Conservation (phyloP, 2,113 vertebrate species). For the Pelusios castaneus region DNA sequence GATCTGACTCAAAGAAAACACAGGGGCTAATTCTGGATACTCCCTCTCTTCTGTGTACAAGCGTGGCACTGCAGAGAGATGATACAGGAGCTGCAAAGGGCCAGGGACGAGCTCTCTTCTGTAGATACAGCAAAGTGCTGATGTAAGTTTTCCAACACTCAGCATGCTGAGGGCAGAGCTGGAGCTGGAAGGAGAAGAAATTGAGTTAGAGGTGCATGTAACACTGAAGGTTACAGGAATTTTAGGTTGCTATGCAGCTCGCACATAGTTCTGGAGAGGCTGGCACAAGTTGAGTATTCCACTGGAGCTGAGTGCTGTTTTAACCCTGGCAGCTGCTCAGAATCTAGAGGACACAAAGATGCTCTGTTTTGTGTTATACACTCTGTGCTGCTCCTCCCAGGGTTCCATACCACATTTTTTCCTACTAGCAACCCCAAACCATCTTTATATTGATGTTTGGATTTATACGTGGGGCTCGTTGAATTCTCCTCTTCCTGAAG, state of each 20-base stretch:
- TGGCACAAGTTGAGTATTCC: neutral
- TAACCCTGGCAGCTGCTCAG: neutral
- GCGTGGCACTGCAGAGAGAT: accelerated
- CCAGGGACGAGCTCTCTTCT: neutral
- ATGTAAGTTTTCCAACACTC: too few relatives aligned
- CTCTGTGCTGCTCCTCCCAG: too few relatives aligned
- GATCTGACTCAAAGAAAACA: neutral
- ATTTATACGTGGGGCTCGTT: neutral
- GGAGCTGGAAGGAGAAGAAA: too few relatives aligned
- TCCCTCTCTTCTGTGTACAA: neutral
- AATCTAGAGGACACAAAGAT: neutral
- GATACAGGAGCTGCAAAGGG: neutral
- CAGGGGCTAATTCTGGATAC: neutral
- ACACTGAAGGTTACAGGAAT: neutral
- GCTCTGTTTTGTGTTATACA: too few relatives aligned
- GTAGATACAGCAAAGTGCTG: neutral
- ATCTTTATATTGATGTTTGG: neutral
- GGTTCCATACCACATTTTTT: neutral
- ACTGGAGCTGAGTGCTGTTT: neutral
- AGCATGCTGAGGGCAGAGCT: too few relatives aligned
- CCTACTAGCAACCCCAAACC: neutral
- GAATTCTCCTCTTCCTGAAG: neutral
- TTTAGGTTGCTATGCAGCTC: neutral
- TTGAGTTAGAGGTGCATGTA: too few relatives aligned
- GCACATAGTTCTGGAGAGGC: neutral